Conservation (phyloP, 53 echinoderm and acorn worm species). For the Glandiceps talaboti region DNA sequence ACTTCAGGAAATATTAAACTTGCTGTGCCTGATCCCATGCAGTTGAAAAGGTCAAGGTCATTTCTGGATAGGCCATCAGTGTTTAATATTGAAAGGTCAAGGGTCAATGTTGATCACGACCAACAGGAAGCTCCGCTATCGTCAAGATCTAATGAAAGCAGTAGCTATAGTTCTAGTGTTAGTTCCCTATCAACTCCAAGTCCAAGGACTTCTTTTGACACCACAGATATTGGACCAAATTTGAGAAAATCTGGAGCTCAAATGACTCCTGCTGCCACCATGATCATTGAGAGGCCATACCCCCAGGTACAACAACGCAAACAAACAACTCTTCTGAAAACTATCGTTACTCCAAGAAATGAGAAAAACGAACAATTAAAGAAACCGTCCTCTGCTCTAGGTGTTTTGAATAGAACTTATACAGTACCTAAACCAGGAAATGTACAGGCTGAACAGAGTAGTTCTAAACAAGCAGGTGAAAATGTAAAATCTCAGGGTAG, state of each 20-base stretch:
- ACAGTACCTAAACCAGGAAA: not conserved
- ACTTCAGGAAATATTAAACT: not conserved
- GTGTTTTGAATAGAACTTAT: not conserved
- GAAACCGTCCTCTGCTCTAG: not conserved
- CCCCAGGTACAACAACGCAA: not conserved
- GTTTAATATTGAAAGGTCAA: conserved; percentile 64
- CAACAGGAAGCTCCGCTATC: not conserved
- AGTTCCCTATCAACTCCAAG: not conserved
- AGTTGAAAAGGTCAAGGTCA: conserved; percentile 9
- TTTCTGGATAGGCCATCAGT: conserved; percentile 16
- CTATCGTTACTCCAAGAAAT: not conserved
- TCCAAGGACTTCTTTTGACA: not conserved
- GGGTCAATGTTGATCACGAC: conserved; percentile 14
- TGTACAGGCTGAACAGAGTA: no score
- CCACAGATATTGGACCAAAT: not conserved
- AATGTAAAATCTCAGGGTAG: not conserved
- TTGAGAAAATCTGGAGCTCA: not conserved
- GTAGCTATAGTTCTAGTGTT: not conserved
- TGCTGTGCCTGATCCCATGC: not conserved
- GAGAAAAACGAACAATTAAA: not conserved
- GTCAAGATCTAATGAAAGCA: not conserved
- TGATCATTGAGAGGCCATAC: not conserved
- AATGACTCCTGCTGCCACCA: not conserved
- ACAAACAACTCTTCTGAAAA: not conserved
- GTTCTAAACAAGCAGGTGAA: not conserved